Evolutionary conservation across 2,888 invertebrate genomes (phyloP).

Genomic region (Acanthosepion lycidas): DNA sequence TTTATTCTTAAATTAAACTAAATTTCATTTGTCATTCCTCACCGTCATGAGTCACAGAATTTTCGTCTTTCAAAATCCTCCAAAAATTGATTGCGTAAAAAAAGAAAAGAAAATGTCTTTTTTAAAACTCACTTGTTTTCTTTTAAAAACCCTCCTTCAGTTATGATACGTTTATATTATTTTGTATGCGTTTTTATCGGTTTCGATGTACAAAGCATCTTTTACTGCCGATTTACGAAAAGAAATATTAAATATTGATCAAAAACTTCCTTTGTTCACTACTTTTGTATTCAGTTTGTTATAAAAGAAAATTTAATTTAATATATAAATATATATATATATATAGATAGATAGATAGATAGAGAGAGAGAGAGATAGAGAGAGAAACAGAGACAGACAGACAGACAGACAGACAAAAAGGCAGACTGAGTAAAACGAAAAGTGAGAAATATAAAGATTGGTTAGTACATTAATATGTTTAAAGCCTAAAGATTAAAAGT

Average conservation of each 20-base stretch:
- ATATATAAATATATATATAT: not conserved
- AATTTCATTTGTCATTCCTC: not conserved
- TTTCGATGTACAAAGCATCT: not conserved
- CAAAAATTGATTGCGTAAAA: not conserved
- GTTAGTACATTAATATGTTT: too few relatives aligned
- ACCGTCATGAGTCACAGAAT: not conserved
- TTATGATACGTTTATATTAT: not conserved
- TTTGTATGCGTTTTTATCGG: not conserved
- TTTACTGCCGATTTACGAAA: not conserved
- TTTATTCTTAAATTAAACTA: not conserved
- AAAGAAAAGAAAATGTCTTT: not conserved
- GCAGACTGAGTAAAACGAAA: too few relatives aligned
- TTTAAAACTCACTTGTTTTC: not conserved
- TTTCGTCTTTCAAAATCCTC: not conserved
- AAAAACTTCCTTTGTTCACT: not conserved
- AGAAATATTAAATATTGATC: not conserved
- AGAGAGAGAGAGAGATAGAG: not conserved
- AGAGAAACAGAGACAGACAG: too few relatives aligned
- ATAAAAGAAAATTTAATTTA: not conserved
- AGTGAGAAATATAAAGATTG: too few relatives aligned
- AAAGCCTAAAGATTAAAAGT: too few relatives aligned
- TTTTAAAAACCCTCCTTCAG: not conserved
- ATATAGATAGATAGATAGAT: not conserved
- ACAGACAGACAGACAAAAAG: too few relatives aligned
- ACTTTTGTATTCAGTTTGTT: not conserved